Evolutionary conservation across 2,888 invertebrate genomes (phyloP).

Genomic region (Tachina grossa): DNA sequence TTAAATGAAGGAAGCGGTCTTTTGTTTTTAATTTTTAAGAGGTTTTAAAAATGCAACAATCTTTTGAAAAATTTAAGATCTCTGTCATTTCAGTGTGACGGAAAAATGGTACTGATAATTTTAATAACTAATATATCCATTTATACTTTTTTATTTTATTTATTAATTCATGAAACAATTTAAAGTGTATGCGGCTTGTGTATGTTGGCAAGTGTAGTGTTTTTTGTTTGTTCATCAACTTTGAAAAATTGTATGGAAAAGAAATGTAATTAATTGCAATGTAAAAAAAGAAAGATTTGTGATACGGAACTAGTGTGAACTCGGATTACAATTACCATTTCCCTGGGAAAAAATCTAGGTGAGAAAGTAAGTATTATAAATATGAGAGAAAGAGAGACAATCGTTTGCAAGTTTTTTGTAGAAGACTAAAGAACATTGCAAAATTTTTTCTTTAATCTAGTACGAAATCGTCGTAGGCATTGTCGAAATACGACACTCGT

Average conservation of each 20-base stretch:
- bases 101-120: conserved; percentile 63
- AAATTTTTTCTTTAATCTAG: too few relatives aligned
- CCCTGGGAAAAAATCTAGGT: too few relatives aligned
- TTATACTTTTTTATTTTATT: conserved; percentile 28
- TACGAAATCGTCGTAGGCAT: too few relatives aligned
- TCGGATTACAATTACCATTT: too few relatives aligned
- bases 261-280: too few relatives aligned
- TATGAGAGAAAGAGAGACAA: too few relatives aligned
- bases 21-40: conserved; percentile 5
- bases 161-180: conserved; percentile 28
- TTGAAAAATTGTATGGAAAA: background rate
- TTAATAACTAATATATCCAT: conserved; percentile 48
- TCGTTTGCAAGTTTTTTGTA: too few relatives aligned
- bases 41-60: conserved; percentile 60
- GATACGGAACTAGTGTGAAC: too few relatives aligned
- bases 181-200: conserved; percentile 25
- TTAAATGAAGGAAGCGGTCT: conserved; percentile 4
- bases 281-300: too few relatives aligned
- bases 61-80: conserved; percentile 27
- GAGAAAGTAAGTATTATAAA: too few relatives aligned
- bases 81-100: conserved; percentile 10
- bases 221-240: background rate
- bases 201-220: background rate
- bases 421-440: too few relatives aligned
- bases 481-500: too few relatives aligned